Evolutionary conservation across 2,797 vertebrate genomes (phyloP).

Genomic region (Enteromius argenteus): DNA sequence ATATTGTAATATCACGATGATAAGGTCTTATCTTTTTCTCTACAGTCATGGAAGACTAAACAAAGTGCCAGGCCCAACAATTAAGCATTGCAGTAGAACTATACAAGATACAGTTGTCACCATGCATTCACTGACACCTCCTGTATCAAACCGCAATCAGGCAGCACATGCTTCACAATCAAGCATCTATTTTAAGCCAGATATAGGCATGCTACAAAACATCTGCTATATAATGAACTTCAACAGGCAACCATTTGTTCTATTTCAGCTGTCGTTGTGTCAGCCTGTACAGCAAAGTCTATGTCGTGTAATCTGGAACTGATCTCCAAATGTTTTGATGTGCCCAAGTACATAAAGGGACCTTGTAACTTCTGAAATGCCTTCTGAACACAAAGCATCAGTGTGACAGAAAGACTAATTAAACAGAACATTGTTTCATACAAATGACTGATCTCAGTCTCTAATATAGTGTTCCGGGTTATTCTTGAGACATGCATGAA

Average conservation of each 20-base stretch:
- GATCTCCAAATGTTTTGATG: slow-evolving; percentile 22
- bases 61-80: not conserved
- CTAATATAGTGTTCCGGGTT: not conserved
- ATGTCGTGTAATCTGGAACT: slow-evolving; percentile 1
- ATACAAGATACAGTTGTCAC: not conserved
- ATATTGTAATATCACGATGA: not conserved
- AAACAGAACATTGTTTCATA: not conserved
- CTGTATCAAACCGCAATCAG: not conserved
- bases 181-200: slow-evolving; percentile 21
- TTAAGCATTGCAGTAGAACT: not conserved
- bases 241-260: not conserved
- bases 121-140: not conserved
- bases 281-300: slow-evolving; percentile 14
- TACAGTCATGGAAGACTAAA: not conserved
- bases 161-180: slow-evolving; percentile 12
- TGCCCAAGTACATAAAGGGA: not conserved
- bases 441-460: not conserved
- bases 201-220: not conserved
- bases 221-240: slow-evolving; percentile 9
- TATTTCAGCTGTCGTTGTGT: not conserved
- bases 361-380: not conserved
- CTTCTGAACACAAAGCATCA: slow-evolving; percentile 1
- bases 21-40: not conserved
- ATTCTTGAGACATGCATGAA: not conserved
- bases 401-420: not conserved